A percentile compares a stretch with the other conserved stretches of the same genome.
Evolutionary conservation across 2,113 vertebrate species (phyloP).

Genomic region (Cinclus mexicanus): DNA sequence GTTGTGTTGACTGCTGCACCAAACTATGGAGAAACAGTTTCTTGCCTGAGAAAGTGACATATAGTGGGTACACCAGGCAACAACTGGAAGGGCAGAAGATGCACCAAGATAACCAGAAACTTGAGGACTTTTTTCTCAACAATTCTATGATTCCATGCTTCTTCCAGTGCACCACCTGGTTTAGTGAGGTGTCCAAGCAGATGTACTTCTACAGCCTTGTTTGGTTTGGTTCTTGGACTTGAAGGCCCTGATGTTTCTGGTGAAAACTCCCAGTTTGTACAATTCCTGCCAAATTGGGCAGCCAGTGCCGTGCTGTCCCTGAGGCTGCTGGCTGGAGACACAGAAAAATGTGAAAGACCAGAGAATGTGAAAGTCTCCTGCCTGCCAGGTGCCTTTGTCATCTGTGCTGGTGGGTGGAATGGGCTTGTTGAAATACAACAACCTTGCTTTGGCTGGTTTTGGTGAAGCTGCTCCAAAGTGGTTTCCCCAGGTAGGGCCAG

Average conservation of each 20-base stretch:
- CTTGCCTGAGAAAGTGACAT: background rate
- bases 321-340: background rate
- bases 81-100: background rate
- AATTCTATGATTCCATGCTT: background rate
- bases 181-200: background rate
- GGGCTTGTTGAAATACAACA: too few species aligned
- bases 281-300: background rate
- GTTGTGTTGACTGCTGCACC: background rate
- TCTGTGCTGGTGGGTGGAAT: background rate
- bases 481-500: background rate
- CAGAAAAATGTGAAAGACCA: background rate
- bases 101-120: background rate
- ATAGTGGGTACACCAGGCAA: background rate
- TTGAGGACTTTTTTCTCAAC: background rate
- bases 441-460: background rate
- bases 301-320: fast-evolving
- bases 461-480: background rate
- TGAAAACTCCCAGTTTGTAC: background rate
- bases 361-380: background rate
- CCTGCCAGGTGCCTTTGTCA: background rate
- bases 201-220: background rate
- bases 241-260: background rate
- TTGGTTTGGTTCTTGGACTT: background rate
- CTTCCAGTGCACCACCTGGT: background rate
- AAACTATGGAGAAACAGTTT: background rate